These are phyloP conservation scores for Thalassaphorura encarpata DNA, from an alignment of 1,140 invertebrate species.

Conservation along the genomic window DNA sequence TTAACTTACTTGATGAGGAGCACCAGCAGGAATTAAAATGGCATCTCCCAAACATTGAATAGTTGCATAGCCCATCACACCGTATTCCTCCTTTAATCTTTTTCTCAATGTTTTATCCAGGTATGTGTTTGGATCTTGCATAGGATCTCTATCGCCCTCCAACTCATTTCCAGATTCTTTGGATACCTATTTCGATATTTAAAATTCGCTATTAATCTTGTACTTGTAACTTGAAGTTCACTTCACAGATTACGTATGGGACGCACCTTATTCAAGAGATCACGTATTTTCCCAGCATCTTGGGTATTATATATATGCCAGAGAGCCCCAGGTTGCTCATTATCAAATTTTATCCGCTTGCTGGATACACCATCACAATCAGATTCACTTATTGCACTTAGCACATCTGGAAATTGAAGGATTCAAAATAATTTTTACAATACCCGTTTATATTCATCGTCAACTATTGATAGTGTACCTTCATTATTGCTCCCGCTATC, in stretches of 20 bases:
- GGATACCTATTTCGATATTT: slow-evolving; percentile 47
- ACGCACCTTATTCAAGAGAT: slow-evolving; percentile 78
- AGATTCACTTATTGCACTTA: too few relatives aligned
- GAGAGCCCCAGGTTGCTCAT: slow-evolving; percentile 80
- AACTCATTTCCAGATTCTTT: slow-evolving; percentile 74
- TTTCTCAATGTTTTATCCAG: slow-evolving; percentile 77
- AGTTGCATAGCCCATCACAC: slow-evolving; percentile 81
- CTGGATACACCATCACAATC: slow-evolving; percentile 82
- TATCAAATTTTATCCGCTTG: slow-evolving; percentile 64
- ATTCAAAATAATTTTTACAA: too few relatives aligned
- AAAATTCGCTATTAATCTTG: not conserved
- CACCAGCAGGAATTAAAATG: slow-evolving; percentile 94
- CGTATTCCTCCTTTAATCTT: slow-evolving; percentile 80
- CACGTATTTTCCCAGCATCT: slow-evolving; percentile 92
- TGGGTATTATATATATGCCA: slow-evolving; percentile 95
- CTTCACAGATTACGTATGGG: too few relatives aligned
- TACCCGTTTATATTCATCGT: too few relatives aligned
- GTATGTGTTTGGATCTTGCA: slow-evolving; percentile 96
- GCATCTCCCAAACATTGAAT: slow-evolving; percentile 93
- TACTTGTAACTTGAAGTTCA: too few relatives aligned
- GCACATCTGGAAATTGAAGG: too few relatives aligned
- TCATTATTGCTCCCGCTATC: too few relatives aligned
- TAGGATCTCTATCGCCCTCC: slow-evolving; percentile 86
- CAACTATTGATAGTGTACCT: too few relatives aligned
- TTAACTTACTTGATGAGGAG: slow-evolving; percentile 72